Evolutionary conservation across 30 jellyfish, hydroid and myxozoan species (phyloP).

Genomic region (Sanderia malayensis): DNA sequence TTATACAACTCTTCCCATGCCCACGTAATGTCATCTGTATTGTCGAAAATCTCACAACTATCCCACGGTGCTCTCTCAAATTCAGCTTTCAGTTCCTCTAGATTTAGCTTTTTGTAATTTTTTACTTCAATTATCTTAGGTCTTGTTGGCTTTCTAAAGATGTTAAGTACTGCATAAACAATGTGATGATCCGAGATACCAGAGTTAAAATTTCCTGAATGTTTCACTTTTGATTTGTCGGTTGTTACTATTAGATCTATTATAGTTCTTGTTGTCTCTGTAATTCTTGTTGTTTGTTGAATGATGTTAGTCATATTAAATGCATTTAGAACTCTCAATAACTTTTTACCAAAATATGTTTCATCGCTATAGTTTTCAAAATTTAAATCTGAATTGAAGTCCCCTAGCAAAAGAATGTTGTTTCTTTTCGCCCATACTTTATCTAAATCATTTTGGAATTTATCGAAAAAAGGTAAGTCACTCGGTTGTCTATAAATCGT

Average conservation of each 20-base stretch:
- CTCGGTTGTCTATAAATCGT: neutral
- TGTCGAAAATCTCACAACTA: neutral
- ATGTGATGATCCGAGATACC: neutral
- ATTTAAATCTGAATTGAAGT: neutral
- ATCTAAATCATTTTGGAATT: neutral
- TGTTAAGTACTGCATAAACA: neutral
- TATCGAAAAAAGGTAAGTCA: neutral
- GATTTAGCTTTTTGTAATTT: neutral
- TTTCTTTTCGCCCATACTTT: neutral
- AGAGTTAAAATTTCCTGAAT: neutral
- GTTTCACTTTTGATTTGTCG: neutral
- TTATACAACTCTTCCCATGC: slow-evolving; percentile 1
- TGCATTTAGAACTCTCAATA: neutral
- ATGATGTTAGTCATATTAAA: neutral
- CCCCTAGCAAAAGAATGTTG: neutral
- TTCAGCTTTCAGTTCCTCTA: neutral
- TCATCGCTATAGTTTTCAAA: neutral
- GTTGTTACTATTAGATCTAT: neutral
- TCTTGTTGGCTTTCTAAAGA: neutral
- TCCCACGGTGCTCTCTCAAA: neutral
- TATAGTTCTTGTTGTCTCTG: neutral
- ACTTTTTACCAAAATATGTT: neutral
- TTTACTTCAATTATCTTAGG: neutral
- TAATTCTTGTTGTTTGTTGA: neutral
- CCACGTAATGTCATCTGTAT: neutral